Percentiles rank a stretch among this genome's conserved stretches.
phyloP scores from a whole-genome alignment of 2,888 invertebrate genomes.

The Plebejus melissa region DNA sequence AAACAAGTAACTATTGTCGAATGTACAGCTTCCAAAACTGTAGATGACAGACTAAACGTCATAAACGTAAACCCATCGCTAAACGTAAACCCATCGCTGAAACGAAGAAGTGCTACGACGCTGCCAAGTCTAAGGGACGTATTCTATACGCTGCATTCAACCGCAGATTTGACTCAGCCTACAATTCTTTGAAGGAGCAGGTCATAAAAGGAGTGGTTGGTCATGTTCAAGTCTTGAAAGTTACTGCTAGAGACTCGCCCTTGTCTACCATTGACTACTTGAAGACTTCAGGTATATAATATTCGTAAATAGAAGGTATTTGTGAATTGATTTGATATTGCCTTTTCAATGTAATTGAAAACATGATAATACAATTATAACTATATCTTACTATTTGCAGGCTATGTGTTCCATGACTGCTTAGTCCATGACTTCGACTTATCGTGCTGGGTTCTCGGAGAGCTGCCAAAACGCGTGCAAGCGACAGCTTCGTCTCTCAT shows the following conservation, averaged over 20 bases:
- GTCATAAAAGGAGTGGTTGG: conserved; percentile 81
- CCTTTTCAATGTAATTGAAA: too few relatives aligned
- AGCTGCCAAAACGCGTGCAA: conserved; percentile 79
- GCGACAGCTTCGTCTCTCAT: conserved; percentile 65
- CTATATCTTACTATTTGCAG: conserved; percentile 44
- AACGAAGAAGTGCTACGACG: conserved; percentile 77
- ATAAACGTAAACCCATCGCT: conserved; percentile 47
- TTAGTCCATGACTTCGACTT: conserved; percentile 84
- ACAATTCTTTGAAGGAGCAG: conserved; percentile 65
- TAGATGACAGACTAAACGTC: too few relatives aligned
- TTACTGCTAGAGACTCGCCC: conserved; percentile 82
- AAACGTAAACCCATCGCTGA: conserved; percentile 51
- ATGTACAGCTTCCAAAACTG: too few relatives aligned
- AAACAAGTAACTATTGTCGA: too few relatives aligned
- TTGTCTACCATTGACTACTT: conserved; percentile 81
- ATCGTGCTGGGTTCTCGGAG: conserved; percentile 81
- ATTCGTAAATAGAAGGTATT: too few relatives aligned
- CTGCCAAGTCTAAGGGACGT: conserved; percentile 74
- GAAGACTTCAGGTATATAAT: conserved; percentile 69
- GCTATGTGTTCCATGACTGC: conserved; percentile 84
- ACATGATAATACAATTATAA: too few relatives aligned
- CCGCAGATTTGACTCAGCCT: conserved; percentile 83
- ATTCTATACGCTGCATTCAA: conserved; percentile 83
- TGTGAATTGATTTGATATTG: too few relatives aligned
- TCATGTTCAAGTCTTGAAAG: conserved; percentile 80